Evolutionary conservation across 2,888 invertebrate genomes (phyloP).

Genomic region (Drosophila peninsularis): DNA sequence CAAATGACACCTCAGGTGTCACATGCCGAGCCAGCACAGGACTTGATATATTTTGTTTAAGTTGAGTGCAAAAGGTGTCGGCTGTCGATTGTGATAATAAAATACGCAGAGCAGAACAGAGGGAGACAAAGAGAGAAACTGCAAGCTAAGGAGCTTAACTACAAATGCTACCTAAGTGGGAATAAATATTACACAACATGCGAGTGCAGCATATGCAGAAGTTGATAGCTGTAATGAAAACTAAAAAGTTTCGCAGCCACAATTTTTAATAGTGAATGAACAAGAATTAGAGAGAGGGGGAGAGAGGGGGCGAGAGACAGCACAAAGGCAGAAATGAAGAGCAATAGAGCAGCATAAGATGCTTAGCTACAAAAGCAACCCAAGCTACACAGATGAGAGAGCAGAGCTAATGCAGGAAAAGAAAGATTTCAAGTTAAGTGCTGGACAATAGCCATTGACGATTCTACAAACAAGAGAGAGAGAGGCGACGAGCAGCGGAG

Average conservation of each 20-base stretch:
- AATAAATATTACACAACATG: neutral
- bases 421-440: slow-evolving; percentile 2
- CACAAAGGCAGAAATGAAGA: neutral
- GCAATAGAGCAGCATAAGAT: slow-evolving; percentile 2
- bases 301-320: neutral
- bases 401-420: neutral
- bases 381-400: slow-evolving; percentile 5
- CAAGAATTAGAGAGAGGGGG: neutral
- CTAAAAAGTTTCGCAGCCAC: neutral
- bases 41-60: neutral
- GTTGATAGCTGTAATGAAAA: neutral
- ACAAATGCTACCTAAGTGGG: neutral
- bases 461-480: neutral
- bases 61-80: neutral
- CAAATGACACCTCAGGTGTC: neutral
- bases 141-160: neutral
- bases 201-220: neutral
- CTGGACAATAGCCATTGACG: neutral
- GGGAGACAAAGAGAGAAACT: neutral
- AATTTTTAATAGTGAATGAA: neutral
- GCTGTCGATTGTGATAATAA: neutral
- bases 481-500: neutral
- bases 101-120: neutral
- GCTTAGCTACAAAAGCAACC: slow-evolving; percentile 4
- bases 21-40: neutral